Evolutionary conservation across 2,888 invertebrate species (phyloP).

Genomic region (Fissipunctia ypsillon): DNA sequence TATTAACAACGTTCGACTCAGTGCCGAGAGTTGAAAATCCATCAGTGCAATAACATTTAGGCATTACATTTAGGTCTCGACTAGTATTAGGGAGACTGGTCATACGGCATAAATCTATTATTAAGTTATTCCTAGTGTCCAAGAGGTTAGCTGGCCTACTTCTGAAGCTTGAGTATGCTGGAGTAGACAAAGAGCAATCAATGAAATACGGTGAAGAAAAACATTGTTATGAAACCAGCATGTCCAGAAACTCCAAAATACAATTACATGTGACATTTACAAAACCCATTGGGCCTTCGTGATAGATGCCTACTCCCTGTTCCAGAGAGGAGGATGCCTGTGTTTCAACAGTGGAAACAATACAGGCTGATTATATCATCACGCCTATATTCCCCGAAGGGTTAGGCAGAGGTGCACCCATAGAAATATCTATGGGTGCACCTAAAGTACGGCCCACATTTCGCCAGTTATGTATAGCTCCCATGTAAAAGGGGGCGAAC

Average conservation of each 20-base stretch:
- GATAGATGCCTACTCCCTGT: not conserved
- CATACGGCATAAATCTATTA: not conserved
- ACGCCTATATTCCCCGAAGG: no score
- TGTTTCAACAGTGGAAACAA: not conserved
- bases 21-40: not conserved
- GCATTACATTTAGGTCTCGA: not conserved
- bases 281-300: no score
- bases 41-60: not conserved
- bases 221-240: not conserved
- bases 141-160: not conserved
- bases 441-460: no score
- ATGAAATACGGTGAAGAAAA: not conserved
- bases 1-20: not conserved
- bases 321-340: not conserved
- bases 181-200: no score
- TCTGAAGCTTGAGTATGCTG: not conserved
- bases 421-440: no score
- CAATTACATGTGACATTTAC: no score
- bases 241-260: not conserved
- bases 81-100: not conserved
- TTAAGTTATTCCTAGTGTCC: no score
- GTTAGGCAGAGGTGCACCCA: no score
- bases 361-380: not conserved
- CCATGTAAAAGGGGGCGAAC: no score
- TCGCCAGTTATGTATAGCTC: no score